Evolutionary conservation across 2,888 invertebrate genomes (phyloP), one percentile per base, ranked within the genome.

Genomic region (Acheta domesticus): DNA sequence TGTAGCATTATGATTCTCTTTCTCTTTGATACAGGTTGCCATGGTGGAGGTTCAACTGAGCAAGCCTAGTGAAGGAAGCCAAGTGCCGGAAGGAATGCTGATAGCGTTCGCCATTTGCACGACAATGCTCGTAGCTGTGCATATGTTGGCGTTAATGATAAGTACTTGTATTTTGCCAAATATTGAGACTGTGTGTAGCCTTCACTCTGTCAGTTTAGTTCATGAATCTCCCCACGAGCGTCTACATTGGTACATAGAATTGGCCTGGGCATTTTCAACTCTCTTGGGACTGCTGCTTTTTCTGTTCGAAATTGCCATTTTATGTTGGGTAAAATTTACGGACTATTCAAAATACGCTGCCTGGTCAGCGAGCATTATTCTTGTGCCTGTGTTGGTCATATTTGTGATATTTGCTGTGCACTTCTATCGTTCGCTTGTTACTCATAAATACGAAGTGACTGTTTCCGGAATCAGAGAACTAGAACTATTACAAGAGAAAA

Each of bases 151-250:
- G 0, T 89, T 99, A 48, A 99, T 99, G 99, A 99, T 99, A 86
- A 97, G 97, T 85, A 99, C 99, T 0, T 99, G 99, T 87, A 98
- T 99, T 83, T 89, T 99, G 82, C 99, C 99, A n/a, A 97, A 99
- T 86, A 96, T 99, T 82, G 99, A 99, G 87, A 97, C 98, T 0
- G 94, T 98, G 11, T 96, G 97, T 83, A 96, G 96, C 87, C 91
- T 97, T 77, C 95, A 96, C 87, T 94, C 48, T 48, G 94, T 95
- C 84, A 91, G 93, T 76, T 88, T 95, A 36, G 95, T 96, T 1
- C 94, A 95, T 86, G 96, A 96, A 85, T 95, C 95, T 1, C 96
- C 96, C 0, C 96, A 96, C 86, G 95, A 95, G 86, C 89, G 95
- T 81, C 89, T 96, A 11, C 96, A 96, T 85, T 95, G 95, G 95